Conservation (phyloP, 2,888 invertebrate genomes). For the Ligdia adustata region DNA sequence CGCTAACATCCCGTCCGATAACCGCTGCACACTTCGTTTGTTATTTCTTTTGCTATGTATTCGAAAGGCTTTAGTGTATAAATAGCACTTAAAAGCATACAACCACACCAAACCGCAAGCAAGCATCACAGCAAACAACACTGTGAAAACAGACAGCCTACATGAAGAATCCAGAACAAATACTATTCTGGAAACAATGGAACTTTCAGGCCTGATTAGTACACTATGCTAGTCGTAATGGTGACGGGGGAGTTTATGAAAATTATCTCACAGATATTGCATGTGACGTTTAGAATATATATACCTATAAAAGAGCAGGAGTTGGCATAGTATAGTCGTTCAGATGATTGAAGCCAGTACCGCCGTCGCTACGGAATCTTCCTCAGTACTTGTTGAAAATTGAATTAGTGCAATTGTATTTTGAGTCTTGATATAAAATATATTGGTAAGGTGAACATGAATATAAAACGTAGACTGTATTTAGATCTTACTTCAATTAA, state of each 20-base stretch:
- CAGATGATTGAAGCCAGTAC: conserved; percentile 11
- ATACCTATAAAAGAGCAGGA: conserved; percentile 27
- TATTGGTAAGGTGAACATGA: conserved; percentile 17
- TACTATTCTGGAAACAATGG: conserved; percentile 13
- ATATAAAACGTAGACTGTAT: conserved; percentile 3
- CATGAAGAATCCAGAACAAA: conserved; percentile 26
- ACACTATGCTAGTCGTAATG: conserved; percentile 26
- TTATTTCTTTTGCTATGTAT: too few species aligned
- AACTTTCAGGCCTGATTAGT: conserved; percentile 9
- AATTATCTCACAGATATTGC: conserved; percentile 28
- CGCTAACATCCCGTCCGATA: too few species aligned
- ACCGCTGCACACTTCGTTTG: too few species aligned
- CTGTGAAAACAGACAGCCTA: conserved; percentile 21
- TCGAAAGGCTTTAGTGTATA: too few species aligned
- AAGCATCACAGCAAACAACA: conserved; percentile 13
- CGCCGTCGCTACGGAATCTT: too few species aligned
- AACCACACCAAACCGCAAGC: conserved; percentile 8
- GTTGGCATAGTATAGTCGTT: conserved; percentile 10
- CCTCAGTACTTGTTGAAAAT: too few species aligned
- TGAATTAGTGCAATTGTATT: too few species aligned
- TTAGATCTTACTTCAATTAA: too few species aligned
- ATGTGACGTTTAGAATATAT: conserved; percentile 26
- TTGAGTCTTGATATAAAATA: neutral
- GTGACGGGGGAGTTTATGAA: conserved; percentile 26
- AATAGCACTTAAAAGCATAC: too few species aligned